phyloP scores from a whole-genome alignment of 2,797 vertebrate genomes.

The Mus spretus region DNA sequence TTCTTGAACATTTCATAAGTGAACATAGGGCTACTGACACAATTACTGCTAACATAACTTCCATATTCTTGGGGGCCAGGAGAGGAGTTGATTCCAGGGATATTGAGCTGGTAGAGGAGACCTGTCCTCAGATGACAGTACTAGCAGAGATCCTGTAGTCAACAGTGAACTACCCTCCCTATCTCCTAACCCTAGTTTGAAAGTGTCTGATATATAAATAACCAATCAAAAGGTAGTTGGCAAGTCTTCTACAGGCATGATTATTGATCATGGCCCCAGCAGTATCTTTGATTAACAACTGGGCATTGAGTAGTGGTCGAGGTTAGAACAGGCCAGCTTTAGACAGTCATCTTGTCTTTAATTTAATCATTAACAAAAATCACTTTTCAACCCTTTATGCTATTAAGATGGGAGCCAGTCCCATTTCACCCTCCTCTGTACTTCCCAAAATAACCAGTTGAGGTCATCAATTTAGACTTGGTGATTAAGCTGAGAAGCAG shows the following conservation, averaged over 20 bases:
- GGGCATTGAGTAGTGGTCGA: background rate
- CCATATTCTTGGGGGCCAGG: background rate
- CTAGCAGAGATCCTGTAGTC: background rate
- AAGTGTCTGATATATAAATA: background rate
- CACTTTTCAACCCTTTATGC: background rate
- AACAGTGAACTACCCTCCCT: background rate
- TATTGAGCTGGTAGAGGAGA: background rate
- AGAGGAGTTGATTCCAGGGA: background rate
- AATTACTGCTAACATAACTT: background rate
- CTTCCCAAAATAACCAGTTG: background rate
- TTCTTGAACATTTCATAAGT: background rate
- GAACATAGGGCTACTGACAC: background rate
- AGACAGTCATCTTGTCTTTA: background rate
- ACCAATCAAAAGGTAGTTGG: background rate
- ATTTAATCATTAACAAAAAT: background rate
- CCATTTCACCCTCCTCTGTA: background rate
- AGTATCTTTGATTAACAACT: background rate
- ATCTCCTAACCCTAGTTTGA: background rate
- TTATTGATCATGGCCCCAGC: background rate
- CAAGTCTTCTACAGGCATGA: background rate
- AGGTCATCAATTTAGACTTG: background rate
- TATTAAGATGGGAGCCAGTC: background rate
- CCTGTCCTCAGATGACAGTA: background rate
- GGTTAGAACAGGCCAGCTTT: background rate
- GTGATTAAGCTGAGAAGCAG: background rate